Conservation (phyloP, 2,797 vertebrate genomes). For the Aphelocoma californica region DNA sequence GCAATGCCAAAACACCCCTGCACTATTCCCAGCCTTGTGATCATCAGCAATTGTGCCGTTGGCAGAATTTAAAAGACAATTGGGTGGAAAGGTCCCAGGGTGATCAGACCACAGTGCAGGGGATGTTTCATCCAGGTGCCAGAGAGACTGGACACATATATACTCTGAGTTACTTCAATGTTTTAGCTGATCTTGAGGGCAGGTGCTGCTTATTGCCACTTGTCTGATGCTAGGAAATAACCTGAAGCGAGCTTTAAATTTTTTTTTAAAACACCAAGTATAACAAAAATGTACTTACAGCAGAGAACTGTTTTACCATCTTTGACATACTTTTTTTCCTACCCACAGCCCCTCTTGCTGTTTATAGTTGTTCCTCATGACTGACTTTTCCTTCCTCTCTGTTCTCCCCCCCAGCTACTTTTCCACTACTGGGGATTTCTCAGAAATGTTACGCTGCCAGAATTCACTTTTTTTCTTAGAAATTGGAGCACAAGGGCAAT, state of each 20-base stretch:
- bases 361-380: not conserved
- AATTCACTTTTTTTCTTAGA: not conserved
- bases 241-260: not conserved
- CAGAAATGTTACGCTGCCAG: not conserved
- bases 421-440: not conserved
- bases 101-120: not conserved
- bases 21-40: not conserved
- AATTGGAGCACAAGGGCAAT: not conserved
- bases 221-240: not conserved
- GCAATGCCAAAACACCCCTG: not conserved
- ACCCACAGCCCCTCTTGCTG: not conserved
- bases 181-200: not conserved
- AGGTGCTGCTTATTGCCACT: not conserved
- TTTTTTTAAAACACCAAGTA: not conserved
- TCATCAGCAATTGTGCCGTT: not conserved
- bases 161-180: not conserved
- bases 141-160: not conserved
- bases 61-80: not conserved
- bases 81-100: not conserved
- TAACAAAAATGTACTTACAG: not conserved
- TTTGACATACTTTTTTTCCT: not conserved
- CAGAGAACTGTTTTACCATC: not conserved
- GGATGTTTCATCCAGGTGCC: not conserved
- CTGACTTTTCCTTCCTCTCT: not conserved
- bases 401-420: not conserved